A percentile compares a stretch with the other conserved stretches of the same genome.
Evolutionary conservation across 2,888 invertebrate species (phyloP).

Genomic region (Mythimna albipuncta): DNA sequence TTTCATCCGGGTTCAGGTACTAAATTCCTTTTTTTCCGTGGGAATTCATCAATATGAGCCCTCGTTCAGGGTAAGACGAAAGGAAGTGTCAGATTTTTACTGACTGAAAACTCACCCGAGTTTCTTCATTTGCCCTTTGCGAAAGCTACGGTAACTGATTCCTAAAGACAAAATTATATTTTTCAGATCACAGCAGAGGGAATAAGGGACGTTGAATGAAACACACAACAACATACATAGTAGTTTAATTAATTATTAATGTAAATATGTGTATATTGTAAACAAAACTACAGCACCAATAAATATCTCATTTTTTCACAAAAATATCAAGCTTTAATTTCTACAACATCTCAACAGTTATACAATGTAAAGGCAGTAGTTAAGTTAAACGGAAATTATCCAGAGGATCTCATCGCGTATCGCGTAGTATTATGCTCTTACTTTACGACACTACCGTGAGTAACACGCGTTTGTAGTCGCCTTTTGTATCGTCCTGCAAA

Average conservation of each 20-base stretch:
- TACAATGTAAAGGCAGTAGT: slow-evolving; percentile 85
- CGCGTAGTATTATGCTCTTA: slow-evolving; percentile 74
- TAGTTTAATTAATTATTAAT: slow-evolving; percentile 85
- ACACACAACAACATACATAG: slow-evolving; percentile 82
- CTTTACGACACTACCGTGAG: slow-evolving; percentile 88
- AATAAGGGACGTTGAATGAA: slow-evolving; percentile 84
- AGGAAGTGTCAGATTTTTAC: too few species aligned
- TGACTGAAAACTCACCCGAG: too few species aligned
- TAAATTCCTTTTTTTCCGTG: too few species aligned
- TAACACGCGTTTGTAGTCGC: slow-evolving; percentile 93
- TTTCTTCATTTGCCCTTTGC: too few species aligned
- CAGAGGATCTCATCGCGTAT: slow-evolving; percentile 67
- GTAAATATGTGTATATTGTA: slow-evolving; percentile 83
- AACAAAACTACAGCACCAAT: slow-evolving; percentile 90
- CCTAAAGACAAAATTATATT: background rate
- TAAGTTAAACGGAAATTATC: slow-evolving; percentile 62
- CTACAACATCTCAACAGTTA: slow-evolving; percentile 84
- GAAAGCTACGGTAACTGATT: too few species aligned
- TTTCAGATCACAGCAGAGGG: slow-evolving; percentile 88
- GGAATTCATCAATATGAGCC: too few species aligned
- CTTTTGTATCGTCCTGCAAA: slow-evolving; percentile 93
- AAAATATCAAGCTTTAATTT: slow-evolving; percentile 87
- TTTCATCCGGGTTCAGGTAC: too few species aligned
- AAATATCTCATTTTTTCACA: slow-evolving; percentile 89
- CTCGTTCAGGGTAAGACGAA: too few species aligned